phyloP scores from a whole-genome alignment of 2,797 vertebrate species.

The Scarus forsteni region DNA sequence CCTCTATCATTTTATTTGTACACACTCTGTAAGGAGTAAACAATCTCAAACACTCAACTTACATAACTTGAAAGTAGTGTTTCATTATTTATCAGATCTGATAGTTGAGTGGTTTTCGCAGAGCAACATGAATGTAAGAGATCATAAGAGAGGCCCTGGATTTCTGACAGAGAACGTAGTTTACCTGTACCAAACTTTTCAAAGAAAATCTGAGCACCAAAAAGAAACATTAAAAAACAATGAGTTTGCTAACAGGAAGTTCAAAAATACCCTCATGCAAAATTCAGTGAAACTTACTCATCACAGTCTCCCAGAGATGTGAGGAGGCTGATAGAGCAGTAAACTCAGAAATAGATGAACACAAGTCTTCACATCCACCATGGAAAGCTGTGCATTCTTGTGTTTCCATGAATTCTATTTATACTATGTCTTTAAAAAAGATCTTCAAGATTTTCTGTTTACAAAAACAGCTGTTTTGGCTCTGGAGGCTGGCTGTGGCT shows the following conservation, averaged over 20 bases:
- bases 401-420: neutral
- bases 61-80: slow-evolving; percentile 1
- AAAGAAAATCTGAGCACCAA: slow-evolving; percentile 23
- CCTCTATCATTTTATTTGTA: too few species aligned
- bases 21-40: neutral
- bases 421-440: neutral
- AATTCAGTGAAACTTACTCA: slow-evolving; percentile 21
- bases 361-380: neutral
- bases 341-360: neutral
- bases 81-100: slow-evolving; percentile 33
- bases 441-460: neutral
- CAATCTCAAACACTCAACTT: slow-evolving; percentile 19
- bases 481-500: slow-evolving; percentile 7
- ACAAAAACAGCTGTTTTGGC: slow-evolving; percentile 20
- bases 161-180: neutral
- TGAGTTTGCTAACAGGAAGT: slow-evolving; percentile 13
- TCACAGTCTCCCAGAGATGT: neutral
- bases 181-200: slow-evolving; percentile 3
- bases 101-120: slow-evolving; percentile 10
- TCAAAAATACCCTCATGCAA: slow-evolving; percentile 30
- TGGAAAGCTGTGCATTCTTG: neutral
- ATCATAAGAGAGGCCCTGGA: slow-evolving; percentile 11
- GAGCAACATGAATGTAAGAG: slow-evolving; percentile 9
- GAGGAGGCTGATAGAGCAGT: neutral
- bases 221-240: slow-evolving; percentile 17